Percentiles rank a stretch among this genome's conserved stretches.
These are phyloP conservation scores for Passer domesticus DNA, from an alignment of 2,113 vertebrate genomes.

Conservation along the genomic window DNA sequence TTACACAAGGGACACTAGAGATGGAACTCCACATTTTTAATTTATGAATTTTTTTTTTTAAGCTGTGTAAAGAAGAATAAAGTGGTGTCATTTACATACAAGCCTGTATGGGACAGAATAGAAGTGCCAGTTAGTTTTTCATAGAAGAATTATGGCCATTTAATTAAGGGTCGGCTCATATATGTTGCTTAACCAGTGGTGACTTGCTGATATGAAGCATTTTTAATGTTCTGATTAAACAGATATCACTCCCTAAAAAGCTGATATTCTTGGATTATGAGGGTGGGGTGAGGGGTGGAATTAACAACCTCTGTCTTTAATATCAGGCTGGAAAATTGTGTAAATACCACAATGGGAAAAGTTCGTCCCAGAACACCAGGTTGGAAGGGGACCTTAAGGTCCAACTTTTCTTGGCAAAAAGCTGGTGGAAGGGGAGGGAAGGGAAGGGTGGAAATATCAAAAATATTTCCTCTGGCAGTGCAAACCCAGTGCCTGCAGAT, in stretches of 20 bases:
- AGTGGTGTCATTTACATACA: conserved; percentile 76
- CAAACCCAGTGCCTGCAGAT: conserved; percentile 67
- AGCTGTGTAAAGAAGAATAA: conserved; percentile 76
- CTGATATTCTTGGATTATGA: conserved; percentile 40
- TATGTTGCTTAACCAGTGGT: conserved; percentile 72
- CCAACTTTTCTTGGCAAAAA: background rate
- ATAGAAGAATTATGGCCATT: conserved; percentile 72
- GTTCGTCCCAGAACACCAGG: background rate
- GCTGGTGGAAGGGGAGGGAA: background rate
- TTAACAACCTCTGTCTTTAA: conserved; percentile 30
- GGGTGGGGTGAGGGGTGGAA: background rate
- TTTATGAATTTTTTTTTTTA: conserved; percentile 84
- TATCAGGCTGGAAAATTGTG: conserved; percentile 58
- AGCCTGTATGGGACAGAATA: conserved; percentile 81
- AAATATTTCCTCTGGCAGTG: background rate
- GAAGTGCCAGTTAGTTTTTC: conserved; percentile 81
- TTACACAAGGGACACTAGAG: conserved; percentile 78
- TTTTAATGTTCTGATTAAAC: conserved; percentile 67
- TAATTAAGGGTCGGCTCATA: conserved; percentile 77
- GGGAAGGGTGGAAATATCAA: background rate
- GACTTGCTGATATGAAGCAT: conserved; percentile 63
- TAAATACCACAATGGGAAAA: conserved; percentile 59
- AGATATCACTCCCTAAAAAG: conserved; percentile 59
- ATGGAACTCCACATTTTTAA: conserved; percentile 80
- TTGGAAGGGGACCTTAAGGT: background rate